Percentiles rank a stretch among this genome's conserved stretches.
phyloP scores from a whole-genome alignment of 2,113 vertebrate genomes.

The Catagonus wagneri region DNA sequence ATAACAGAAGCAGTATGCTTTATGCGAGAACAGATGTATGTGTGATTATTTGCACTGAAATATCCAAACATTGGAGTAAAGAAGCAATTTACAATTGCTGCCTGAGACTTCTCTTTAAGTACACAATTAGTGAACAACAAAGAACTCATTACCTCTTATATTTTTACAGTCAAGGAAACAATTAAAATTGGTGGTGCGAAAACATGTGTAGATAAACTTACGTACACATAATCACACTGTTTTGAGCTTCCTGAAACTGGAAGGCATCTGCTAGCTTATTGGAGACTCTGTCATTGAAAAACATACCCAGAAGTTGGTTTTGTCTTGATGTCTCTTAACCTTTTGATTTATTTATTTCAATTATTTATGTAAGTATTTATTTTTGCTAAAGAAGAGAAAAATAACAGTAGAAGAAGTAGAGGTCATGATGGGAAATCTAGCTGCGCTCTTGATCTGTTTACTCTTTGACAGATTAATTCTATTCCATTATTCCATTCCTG shows the following conservation, averaged over 20 bases:
- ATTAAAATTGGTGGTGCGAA: constrained; percentile 82
- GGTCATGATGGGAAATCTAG: background rate
- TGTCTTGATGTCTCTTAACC: background rate
- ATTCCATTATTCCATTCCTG: background rate
- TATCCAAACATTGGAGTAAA: constrained; percentile 85
- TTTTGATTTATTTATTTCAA: background rate
- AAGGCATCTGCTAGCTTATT: constrained; percentile 60
- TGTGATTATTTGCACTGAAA: constrained; percentile 87
- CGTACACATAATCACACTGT: constrained; percentile 51
- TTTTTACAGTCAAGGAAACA: constrained; percentile 84
- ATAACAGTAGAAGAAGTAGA: background rate
- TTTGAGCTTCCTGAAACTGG: constrained; percentile 73
- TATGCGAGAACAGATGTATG: constrained; percentile 88
- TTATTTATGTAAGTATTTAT: background rate
- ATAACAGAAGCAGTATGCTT: constrained; percentile 85
- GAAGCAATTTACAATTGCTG: constrained; percentile 86
- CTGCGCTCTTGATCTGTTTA: background rate
- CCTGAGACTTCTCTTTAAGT: constrained; percentile 84
- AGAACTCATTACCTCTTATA: constrained; percentile 87
- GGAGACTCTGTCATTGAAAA: background rate
- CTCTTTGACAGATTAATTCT: background rate
- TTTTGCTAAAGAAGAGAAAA: background rate
- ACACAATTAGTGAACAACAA: constrained; percentile 88
- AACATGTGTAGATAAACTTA: constrained; percentile 42
- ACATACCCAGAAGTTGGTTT: background rate